A percentile compares a stretch with the other conserved stretches of the same genome.
Evolutionary conservation across 2,888 invertebrate species (phyloP).

Genomic region (Polia nebulosa): DNA sequence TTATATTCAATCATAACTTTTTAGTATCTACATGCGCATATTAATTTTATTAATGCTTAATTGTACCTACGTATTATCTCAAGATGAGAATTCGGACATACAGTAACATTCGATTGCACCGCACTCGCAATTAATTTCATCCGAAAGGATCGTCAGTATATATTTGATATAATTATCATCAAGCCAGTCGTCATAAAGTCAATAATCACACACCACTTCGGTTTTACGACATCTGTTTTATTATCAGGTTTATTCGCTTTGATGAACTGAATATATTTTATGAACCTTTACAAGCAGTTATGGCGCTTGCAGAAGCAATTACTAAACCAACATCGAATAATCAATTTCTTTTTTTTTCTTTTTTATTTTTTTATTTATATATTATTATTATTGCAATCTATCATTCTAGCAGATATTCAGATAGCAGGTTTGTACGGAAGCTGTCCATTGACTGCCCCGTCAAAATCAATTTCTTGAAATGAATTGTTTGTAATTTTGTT

Average conservation of each 20-base stretch:
- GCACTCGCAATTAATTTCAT: constrained; percentile 57
- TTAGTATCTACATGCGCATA: constrained; percentile 2
- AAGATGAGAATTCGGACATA: neutral
- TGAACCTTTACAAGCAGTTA: constrained; percentile 24
- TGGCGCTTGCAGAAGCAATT: constrained; percentile 49
- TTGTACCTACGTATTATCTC: constrained; percentile 15
- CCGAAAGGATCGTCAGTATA: constrained; percentile 67
- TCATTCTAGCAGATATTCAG: no score
- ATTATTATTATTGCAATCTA: no score
- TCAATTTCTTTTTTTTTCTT: no score
- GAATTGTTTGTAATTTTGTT: constrained; percentile 51
- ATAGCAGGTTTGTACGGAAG: no score
- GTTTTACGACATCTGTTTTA: constrained; percentile 79
- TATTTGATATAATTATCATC: constrained; percentile 77
- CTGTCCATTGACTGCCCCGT: no score
- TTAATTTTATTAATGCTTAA: constrained; percentile 31
- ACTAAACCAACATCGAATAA: constrained; percentile 35
- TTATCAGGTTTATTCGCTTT: constrained; percentile 68
- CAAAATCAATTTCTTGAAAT: no score
- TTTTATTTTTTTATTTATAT: no score
- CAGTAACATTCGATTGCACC: constrained; percentile 15
- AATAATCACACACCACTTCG: constrained; percentile 73
- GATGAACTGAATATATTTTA: constrained; percentile 68
- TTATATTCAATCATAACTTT: constrained; percentile 16
- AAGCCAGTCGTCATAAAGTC: constrained; percentile 66